Evolutionary conservation across 2,113 vertebrate genomes (phyloP), one percentile per base, ranked within the genome.

Genomic region (Helogale parvula): DNA sequence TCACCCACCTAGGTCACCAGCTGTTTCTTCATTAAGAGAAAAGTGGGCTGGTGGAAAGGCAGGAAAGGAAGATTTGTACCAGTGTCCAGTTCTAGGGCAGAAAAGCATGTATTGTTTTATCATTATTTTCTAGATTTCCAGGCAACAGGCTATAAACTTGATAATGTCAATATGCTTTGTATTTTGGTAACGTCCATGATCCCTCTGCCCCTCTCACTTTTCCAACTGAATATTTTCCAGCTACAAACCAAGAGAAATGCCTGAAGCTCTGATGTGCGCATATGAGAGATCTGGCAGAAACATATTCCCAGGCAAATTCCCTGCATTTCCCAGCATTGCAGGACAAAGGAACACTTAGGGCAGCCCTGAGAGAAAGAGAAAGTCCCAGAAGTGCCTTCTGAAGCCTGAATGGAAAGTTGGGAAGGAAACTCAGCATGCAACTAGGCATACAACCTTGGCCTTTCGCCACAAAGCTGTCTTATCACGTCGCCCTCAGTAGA

Each of bases 371-470:
- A 47, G 54, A 80, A 52, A 94, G 45, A 15, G 60, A 9, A 29
- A 13, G 21, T 60, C 45, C 82, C 63, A 21, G 35, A 69, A 74
- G 35, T 31, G n/a, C 4, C 5, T 14, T 9, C 31, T 69, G 71
- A 52, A 3, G 14, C 25, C 47, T 21, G 13, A 50, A 14, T 31
- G n/a, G 16, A 10, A 80, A 57, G 25, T 2, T 27, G 4, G 0
- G 5, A 65, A 19, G 31, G 16, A 41, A 74, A 4, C 13, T 83
- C 15, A 47, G 10, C 19, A 3, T 5, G 17, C 8, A 33, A 9
- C 5, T 7, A 0, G 16, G 7, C 5, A 6, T 0, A 13, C 5
- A 15, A 4, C 7, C 27, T 65, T 66, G 71, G 29, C 19, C 66
- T 29, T 38, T 63, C 77, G 52, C 69, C 25, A 29, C 33, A 41